Conservation (phyloP, 2,888 invertebrate genomes). For the Sylvicola fuscatus region DNA sequence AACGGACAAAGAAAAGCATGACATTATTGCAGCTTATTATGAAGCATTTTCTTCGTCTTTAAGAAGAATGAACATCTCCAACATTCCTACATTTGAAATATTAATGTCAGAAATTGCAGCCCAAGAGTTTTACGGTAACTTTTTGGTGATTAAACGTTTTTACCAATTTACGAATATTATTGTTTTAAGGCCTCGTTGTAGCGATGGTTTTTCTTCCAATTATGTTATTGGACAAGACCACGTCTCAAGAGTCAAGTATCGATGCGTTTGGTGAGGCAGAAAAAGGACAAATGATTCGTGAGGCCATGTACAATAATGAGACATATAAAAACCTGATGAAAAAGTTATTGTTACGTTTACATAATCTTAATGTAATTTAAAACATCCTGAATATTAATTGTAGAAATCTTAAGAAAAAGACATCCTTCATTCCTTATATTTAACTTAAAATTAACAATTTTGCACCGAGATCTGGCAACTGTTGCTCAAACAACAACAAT, state of each 20-base stretch:
- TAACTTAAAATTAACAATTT: too few relatives aligned
- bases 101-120: constrained; percentile 15
- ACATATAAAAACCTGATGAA: constrained; percentile 10
- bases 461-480: too few relatives aligned
- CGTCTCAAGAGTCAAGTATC: constrained; percentile 6
- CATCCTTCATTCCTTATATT: too few relatives aligned
- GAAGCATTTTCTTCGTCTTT: constrained; percentile 13
- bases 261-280: constrained; percentile 1
- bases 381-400: too few relatives aligned
- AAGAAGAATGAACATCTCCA: constrained; percentile 9
- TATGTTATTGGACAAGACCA: constrained; percentile 8
- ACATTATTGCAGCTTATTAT: constrained; percentile 15
- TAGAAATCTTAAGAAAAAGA: too few relatives aligned
- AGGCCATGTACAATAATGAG: background rate
- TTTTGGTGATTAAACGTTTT: constrained; percentile 7
- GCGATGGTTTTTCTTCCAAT: constrained; percentile 10
- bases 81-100: constrained; percentile 13
- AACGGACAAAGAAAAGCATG: constrained; percentile 12
- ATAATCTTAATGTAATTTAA: constrained; percentile 6
- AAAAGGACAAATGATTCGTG: background rate
- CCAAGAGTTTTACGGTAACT: constrained; percentile 15
- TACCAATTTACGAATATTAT: background rate
- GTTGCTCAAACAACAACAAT: too few relatives aligned
- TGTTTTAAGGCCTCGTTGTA: constrained; percentile 9
- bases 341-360: constrained; percentile 15